Evolutionary conservation across 2,113 vertebrate genomes (phyloP), one percentile per base, ranked within the genome.

Genomic region (Notiomystis cincta): DNA sequence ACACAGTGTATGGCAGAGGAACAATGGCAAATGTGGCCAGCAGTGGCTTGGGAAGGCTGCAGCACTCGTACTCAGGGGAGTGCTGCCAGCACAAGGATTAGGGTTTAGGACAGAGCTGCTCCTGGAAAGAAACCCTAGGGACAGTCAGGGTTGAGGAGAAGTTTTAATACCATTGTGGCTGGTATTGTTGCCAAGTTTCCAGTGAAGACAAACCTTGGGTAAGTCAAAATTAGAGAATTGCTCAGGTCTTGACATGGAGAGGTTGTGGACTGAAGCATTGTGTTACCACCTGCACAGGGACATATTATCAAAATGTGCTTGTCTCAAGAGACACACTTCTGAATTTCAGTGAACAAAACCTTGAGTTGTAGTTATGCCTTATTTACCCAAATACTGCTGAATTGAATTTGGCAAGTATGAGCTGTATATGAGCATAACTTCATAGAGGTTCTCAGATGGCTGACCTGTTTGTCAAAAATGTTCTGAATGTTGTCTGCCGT

Each of bases 341-440:
- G 73, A 58, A 82, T 96, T 95, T 90, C 31, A 57, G 31, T 22
- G 64, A 87, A 84, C 30, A 81, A 93, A 93, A 81, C 8, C 21
- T 64, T 67, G 31, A 19, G 13, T 64, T 82, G 47, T 37, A n/a
- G 4, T 82, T 82, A 44, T 13, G 10, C 16, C 30, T 73, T 90
- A 54, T 89, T 87, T 83, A 72, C 62, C 24, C 31, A 85, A 71
- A 78, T 14, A 48, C 2, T 71, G 21, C 7, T 69, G 45, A 82
- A 69, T 9, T 79, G 7, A 40, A 78, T 84, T 78, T 65, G 28
- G 21, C 44, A 48, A 76, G 9, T 51, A 24, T 40, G n/a, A 62
- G 25, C 7, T 83, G 15, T 30, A 25, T 15, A 44, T 13, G 28
- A 80, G 3, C 23, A n/a, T 24, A 57, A 67, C 42, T 69, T 89